These are phyloP conservation scores for Tetramorium bicarinatum DNA, from an alignment of 2,888 invertebrate genomes.

Conservation along the genomic window DNA sequence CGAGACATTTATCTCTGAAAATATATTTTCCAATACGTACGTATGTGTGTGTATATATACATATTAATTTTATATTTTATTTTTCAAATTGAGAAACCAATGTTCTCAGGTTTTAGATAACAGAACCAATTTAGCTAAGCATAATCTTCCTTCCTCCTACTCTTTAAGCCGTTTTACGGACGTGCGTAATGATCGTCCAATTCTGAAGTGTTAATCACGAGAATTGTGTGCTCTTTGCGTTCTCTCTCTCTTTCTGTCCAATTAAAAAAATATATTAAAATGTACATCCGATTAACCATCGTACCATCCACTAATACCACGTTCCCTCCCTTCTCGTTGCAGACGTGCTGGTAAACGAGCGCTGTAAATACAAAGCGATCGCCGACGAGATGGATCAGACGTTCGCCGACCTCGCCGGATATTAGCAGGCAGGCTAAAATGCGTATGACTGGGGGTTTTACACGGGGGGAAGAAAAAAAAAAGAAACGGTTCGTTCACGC, in stretches of 20 bases:
- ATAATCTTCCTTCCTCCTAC: neutral
- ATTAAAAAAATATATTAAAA: constrained; percentile 51
- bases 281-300: constrained; percentile 58
- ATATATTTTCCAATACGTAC: neutral
- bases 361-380: constrained; percentile 99
- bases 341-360: constrained; percentile 96
- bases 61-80: neutral
- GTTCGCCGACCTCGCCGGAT: constrained; percentile 97
- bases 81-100: neutral
- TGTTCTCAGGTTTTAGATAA: neutral
- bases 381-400: constrained; percentile 99
- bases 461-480: constrained; percentile 21
- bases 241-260: constrained; percentile 71
- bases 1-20: neutral
- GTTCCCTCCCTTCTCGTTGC: constrained; percentile 85
- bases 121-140: neutral
- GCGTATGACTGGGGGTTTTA: constrained; percentile 33
- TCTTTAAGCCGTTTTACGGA: neutral
- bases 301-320: constrained; percentile 76
- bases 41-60: neutral
- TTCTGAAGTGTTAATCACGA: neutral
- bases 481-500: constrained; percentile 62
- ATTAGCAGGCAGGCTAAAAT: constrained; percentile 87
- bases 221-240: neutral
- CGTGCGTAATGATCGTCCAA: neutral